These are phyloP conservation scores for Tortricodes alternella DNA, from an alignment of 2,888 invertebrate genomes.

Conservation along the genomic window DNA sequence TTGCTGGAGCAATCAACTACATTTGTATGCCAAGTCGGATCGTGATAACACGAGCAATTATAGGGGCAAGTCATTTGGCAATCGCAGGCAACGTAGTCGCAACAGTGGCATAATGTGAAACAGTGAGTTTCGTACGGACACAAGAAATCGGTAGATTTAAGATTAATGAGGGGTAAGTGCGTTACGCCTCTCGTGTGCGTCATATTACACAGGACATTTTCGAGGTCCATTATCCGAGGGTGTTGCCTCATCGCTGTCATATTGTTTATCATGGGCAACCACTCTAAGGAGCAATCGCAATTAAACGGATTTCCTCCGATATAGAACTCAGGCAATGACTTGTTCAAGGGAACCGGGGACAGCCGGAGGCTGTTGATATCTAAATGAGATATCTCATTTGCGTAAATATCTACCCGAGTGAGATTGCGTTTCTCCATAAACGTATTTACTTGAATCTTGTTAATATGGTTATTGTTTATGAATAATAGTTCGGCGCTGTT, in stretches of 20 bases:
- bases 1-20: conserved; percentile 95
- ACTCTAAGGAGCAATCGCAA: conserved; percentile 98
- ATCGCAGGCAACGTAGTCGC: conserved; percentile 97
- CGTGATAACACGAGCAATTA: conserved; percentile 97
- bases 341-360: conserved; percentile 87
- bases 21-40: conserved; percentile 96
- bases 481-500: conserved; percentile 93
- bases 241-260: conserved; percentile 91
- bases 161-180: conserved; percentile 88
- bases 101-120: conserved; percentile 96
- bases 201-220: conserved; percentile 93
- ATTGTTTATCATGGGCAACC: conserved; percentile 95
- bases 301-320: conserved; percentile 96
- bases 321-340: conserved; percentile 93
- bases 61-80: conserved; percentile 98
- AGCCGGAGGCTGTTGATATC: conserved; percentile 92
- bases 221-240: conserved; percentile 93
- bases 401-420: conserved; percentile 94
- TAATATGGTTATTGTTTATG: conserved; percentile 94
- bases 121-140: conserved; percentile 96
- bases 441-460: conserved; percentile 90
- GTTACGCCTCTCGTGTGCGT: conserved; percentile 91
- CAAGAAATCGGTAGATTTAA: conserved; percentile 92
- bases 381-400: conserved; percentile 92
- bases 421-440: conserved; percentile 92